Percentiles rank a stretch among this genome's conserved stretches.
Evolutionary conservation across 2,888 invertebrate species (phyloP).

Genomic region (Linnaemya vulpina): DNA sequence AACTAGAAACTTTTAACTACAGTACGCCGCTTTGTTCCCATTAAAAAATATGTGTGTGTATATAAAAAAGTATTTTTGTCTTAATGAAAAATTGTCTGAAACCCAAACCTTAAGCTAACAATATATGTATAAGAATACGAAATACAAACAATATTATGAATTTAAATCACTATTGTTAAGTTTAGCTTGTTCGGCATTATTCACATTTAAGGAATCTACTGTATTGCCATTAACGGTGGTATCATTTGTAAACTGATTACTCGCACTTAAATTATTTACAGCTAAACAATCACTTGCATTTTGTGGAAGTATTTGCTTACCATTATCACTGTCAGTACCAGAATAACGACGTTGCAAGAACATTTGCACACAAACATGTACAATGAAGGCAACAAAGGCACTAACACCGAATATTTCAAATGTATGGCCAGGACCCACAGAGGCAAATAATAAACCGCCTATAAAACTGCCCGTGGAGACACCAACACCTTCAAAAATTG

Average conservation of each 20-base stretch:
- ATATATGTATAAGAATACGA: neutral
- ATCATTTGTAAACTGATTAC: slow-evolving; percentile 38
- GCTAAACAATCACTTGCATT: slow-evolving; percentile 27
- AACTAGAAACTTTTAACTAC: slow-evolving; percentile 21
- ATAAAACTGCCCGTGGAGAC: slow-evolving; percentile 91
- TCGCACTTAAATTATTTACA: slow-evolving; percentile 76
- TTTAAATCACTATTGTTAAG: slow-evolving; percentile 77
- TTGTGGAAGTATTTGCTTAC: slow-evolving; percentile 59
- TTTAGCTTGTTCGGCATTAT: slow-evolving; percentile 38
- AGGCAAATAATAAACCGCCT: slow-evolving; percentile 88
- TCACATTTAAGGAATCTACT: slow-evolving; percentile 53
- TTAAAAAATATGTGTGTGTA: too few relatives aligned
- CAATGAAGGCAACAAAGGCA: slow-evolving; percentile 85
- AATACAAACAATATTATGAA: slow-evolving; percentile 48
- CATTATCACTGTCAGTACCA: slow-evolving; percentile 69
- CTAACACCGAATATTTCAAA: slow-evolving; percentile 89
- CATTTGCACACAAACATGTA: slow-evolving; percentile 85
- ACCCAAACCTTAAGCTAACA: neutral
- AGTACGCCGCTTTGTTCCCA: slow-evolving; percentile 17
- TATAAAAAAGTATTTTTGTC: neutral
- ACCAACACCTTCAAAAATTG: slow-evolving; percentile 93
- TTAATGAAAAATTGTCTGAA: neutral
- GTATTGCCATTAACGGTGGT: neutral
- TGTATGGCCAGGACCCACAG: slow-evolving; percentile 86
- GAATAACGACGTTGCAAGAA: slow-evolving; percentile 78